Conservation (phyloP, 1,140 invertebrate species). For the Danaus melanippus region DNA sequence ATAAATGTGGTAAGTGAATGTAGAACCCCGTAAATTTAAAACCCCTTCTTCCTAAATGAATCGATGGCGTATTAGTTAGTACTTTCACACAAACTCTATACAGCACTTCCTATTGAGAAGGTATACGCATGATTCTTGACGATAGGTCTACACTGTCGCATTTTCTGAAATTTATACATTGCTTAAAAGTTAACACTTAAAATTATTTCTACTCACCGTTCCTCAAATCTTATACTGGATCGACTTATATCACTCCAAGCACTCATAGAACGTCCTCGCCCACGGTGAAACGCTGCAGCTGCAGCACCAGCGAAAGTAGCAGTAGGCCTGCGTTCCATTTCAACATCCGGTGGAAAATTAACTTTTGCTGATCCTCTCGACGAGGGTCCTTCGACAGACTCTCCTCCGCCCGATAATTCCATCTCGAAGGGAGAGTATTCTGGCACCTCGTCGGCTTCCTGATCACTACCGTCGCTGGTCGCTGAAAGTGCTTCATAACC, state of each 20-base stretch:
- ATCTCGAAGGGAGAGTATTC: conserved; percentile 58
- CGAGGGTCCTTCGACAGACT: conserved; percentile 44
- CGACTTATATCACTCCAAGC: conserved; percentile 87
- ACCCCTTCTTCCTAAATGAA: conserved; percentile 13
- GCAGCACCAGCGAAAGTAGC: conserved; percentile 70
- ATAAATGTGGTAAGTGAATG: conserved; percentile 32
- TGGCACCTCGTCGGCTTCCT: conserved; percentile 50
- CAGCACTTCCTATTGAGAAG: conserved; percentile 2
- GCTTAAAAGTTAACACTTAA: conserved; percentile 7
- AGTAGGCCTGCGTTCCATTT: conserved; percentile 74
- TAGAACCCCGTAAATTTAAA: conserved; percentile 29
- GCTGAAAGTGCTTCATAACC: conserved; percentile 62
- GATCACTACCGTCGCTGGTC: conserved; percentile 59
- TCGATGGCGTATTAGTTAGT: conserved; percentile 7
- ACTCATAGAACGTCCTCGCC: conserved; percentile 81
- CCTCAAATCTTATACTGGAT: conserved; percentile 84
- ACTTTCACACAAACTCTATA: conserved; percentile 5
- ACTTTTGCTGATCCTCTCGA: conserved; percentile 74
- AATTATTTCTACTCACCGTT: conserved; percentile 74
- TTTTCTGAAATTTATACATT: conserved; percentile 3
- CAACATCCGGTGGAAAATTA: conserved; percentile 80
- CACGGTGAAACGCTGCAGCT: conserved; percentile 70
- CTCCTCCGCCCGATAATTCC: conserved; percentile 51
- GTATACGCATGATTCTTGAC: conserved; percentile 10
- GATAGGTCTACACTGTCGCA: conserved; percentile 4